A percentile compares a stretch with the other conserved stretches of the same genome.
Conservation (phyloP, 64 coral and sea anemone genomes). For the Porites australiensis region DNA sequence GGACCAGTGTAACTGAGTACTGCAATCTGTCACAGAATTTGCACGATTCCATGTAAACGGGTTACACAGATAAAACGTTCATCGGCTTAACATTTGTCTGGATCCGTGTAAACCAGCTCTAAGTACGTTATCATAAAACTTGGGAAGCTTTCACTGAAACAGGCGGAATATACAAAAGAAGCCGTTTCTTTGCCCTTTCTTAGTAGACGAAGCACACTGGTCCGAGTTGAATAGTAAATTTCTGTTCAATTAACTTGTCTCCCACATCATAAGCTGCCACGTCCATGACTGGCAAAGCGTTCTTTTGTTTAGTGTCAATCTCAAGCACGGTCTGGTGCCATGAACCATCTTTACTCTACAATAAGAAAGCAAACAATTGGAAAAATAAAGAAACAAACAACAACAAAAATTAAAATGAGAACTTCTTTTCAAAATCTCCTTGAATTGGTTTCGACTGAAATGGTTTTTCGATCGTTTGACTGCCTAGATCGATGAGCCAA, state of each 20-base stretch:
- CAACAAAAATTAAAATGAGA: background rate
- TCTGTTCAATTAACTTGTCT: slow-evolving; percentile 23
- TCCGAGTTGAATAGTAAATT: slow-evolving; percentile 31
- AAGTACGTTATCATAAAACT: too few species aligned
- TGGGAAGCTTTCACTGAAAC: background rate
- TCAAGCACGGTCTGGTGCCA: slow-evolving; percentile 46
- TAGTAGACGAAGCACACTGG: slow-evolving; percentile 50
- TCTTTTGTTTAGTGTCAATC: slow-evolving; percentile 52
- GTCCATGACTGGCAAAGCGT: slow-evolving; percentile 31
- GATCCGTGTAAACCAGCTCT: too few species aligned
- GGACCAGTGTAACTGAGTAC: too few species aligned
- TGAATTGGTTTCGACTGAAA: too few species aligned
- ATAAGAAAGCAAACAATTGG: background rate
- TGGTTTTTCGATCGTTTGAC: too few species aligned
- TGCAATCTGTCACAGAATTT: too few species aligned
- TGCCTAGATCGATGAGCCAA: too few species aligned
- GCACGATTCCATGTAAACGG: too few species aligned
- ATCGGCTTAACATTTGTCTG: too few species aligned
- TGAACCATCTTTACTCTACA: slow-evolving; percentile 36
- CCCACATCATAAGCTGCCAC: slow-evolving; percentile 39
- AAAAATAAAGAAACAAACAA: background rate
- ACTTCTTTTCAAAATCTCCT: background rate
- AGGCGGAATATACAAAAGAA: background rate
- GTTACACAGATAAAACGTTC: too few species aligned
- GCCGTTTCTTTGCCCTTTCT: background rate